phyloP scores from a whole-genome alignment of 2,888 invertebrate species.

The Lepidocyrtoides sp. region DNA sequence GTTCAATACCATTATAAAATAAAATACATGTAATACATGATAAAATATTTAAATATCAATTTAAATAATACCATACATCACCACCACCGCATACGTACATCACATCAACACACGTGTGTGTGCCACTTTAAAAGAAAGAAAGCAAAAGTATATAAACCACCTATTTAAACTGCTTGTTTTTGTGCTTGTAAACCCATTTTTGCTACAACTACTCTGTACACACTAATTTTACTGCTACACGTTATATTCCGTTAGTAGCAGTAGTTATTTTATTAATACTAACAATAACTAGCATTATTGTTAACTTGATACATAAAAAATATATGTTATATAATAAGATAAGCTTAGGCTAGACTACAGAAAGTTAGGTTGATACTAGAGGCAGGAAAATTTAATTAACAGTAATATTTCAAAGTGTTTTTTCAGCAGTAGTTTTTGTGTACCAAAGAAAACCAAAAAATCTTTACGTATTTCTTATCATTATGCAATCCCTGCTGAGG shows the following conservation, averaged over 20 bases:
- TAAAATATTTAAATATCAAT: slow-evolving; percentile 10
- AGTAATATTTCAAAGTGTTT: too few species aligned
- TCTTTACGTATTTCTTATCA: neutral
- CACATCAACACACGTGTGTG: slow-evolving; percentile 31
- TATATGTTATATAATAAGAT: too few species aligned
- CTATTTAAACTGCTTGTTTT: slow-evolving; percentile 7
- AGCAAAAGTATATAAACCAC: neutral
- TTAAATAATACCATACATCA: neutral
- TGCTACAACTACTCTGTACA: neutral
- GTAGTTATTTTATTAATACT: neutral
- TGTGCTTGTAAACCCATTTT: slow-evolving; percentile 40
- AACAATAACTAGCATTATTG: neutral
- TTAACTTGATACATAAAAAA: too few species aligned
- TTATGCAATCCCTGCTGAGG: too few species aligned
- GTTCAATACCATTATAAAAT: slow-evolving; percentile 38
- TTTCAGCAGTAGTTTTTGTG: neutral
- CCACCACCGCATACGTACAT: neutral
- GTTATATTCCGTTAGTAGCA: neutral
- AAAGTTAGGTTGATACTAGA: neutral
- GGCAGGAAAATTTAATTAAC: too few species aligned
- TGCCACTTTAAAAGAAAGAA: slow-evolving; percentile 27
- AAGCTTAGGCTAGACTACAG: neutral
- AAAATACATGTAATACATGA: neutral
- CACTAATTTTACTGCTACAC: slow-evolving; percentile 34
- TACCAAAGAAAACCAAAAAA: neutral